These are phyloP conservation scores for Urocyon cinereoargenteus DNA, from an alignment of 2,797 vertebrate genomes.

Conservation along the genomic window DNA sequence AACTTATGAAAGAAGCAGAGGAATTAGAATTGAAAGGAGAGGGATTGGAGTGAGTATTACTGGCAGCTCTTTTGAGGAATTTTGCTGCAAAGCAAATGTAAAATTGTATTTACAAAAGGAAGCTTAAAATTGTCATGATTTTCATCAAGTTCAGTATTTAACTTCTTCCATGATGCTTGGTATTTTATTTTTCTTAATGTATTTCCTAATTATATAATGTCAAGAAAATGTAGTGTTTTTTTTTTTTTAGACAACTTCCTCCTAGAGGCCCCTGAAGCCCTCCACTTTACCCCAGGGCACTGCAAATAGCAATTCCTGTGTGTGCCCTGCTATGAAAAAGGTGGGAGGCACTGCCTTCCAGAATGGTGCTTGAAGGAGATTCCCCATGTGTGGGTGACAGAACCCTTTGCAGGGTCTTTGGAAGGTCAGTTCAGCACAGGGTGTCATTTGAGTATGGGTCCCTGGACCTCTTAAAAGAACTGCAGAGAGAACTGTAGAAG, in stretches of 20 bases:
- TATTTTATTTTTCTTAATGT: slow-evolving; percentile 34
- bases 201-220: neutral
- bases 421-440: neutral
- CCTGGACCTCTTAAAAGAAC: neutral
- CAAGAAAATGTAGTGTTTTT: neutral
- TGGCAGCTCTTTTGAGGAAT: neutral
- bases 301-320: neutral
- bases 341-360: neutral
- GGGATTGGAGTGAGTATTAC: neutral
- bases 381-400: neutral
- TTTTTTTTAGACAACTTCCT: neutral
- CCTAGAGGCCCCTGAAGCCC: neutral
- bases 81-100: neutral
- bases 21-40: slow-evolving; percentile 23
- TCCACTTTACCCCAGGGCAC: slow-evolving; percentile 5
- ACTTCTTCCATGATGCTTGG: neutral
- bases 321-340: neutral
- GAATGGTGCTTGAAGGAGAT: neutral
- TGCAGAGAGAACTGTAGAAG: neutral
- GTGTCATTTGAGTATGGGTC: neutral
- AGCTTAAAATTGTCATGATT: slow-evolving; percentile 50
- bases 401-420: neutral
- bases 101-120: slow-evolving; percentile 34
- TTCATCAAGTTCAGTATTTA: slow-evolving; percentile 41
- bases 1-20: neutral